Evolutionary conservation across 2,888 invertebrate species (phyloP), one percentile per base, ranked within the genome.

Genomic region (Cabera pusaria): DNA sequence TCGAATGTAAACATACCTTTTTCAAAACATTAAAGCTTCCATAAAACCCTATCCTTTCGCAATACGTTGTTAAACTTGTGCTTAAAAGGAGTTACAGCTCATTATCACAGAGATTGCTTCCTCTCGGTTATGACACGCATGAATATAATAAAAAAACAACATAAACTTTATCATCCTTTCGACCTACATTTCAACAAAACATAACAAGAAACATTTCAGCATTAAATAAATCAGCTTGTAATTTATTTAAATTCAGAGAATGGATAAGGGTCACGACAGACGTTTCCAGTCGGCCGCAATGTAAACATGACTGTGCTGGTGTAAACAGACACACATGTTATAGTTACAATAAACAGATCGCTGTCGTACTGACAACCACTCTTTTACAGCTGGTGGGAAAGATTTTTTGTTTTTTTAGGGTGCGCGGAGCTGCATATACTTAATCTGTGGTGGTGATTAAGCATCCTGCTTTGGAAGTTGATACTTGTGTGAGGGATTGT

Each of bases 141-240:
- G 6, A 5, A 4, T 2, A 10, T 6, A 18, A 27, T 5, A 25
- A 25, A 9, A 27, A 19, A 18, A 5, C 9, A 16, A 16, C 7
- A 7, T 6, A 7, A 6, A 3, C 3, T 19, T 23, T 9, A 5
- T n/a, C n/a, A n/a, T n/a, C n/a, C n/a, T n/a, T 8, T 4, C 2
- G 5, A 6, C 10, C 6, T 1, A 4, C 10, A 1, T 22, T 8
- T 8, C 21, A 16, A 31, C n/a, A 27, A 17, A 24, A 19, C 11
- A 20, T 22, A 33, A 33, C 11, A 34, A 16, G 6, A 35, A 16
- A 10, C 16, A 12, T 18, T 16, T 21, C 7, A 23, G 25, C 25
- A 31, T 42, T 37, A 31, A 45, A 42, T 50, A 48, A 50, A 53
- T 53, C 48, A 34, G 26, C 34, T 16, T 29, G 43, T 47, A 45